These are phyloP conservation scores for Spodoptera frugiperda DNA, from an alignment of 1,140 invertebrate species.

Conservation along the genomic window DNA sequence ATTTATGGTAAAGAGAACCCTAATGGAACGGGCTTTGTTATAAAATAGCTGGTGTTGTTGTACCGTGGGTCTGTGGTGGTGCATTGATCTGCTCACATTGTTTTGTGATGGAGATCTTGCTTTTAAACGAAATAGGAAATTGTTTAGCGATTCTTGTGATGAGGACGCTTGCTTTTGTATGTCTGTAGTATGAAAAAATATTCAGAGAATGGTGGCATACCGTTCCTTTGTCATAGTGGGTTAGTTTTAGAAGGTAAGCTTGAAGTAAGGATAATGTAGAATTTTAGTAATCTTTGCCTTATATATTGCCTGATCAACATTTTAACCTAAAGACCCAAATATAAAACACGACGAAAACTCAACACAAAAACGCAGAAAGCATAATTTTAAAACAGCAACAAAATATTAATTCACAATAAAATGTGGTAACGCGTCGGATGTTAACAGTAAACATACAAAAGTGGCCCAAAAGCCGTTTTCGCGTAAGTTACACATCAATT, in stretches of 20 bases:
- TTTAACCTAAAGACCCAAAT: not conserved
- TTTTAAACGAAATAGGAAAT: not conserved
- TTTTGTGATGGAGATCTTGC: not conserved
- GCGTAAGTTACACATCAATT: conserved; percentile 78
- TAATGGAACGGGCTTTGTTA: conserved; percentile 27
- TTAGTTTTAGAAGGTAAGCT: not conserved
- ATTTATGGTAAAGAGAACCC: conserved; percentile 20
- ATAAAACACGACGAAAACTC: not conserved
- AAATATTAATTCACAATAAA: conserved; percentile 37
- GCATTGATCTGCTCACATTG: not conserved
- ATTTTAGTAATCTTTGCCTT: too few relatives aligned
- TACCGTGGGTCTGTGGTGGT: not conserved
- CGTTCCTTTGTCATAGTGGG: too few relatives aligned
- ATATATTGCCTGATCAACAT: not conserved
- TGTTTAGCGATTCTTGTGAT: not conserved
- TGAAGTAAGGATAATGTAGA: not conserved
- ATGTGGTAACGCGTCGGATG: conserved; percentile 30
- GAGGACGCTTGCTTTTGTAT: too few relatives aligned
- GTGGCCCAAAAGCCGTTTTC: conserved; percentile 49
- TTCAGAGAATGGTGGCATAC: not conserved
- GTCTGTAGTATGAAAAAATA: too few relatives aligned
- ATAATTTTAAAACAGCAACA: conserved; percentile 2
- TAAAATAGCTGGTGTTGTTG: not conserved
- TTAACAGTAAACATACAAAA: conserved; percentile 48
- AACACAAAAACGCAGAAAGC: not conserved